A percentile compares a stretch with the other conserved stretches of the same genome.
phyloP scores from a whole-genome alignment of 1,140 invertebrate genomes.

The Coelopa frigida region DNA sequence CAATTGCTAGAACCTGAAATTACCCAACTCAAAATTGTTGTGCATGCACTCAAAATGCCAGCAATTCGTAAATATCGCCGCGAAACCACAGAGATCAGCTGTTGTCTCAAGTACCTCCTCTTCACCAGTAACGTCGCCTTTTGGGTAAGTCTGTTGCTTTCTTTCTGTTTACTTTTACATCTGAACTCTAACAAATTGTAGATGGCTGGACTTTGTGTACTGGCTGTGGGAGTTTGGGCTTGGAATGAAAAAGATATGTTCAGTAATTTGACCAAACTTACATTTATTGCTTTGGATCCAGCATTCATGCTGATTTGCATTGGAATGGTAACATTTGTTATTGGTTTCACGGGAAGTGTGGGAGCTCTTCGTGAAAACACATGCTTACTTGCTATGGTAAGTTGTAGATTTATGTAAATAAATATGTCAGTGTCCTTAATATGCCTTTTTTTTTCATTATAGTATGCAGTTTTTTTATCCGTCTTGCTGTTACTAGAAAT shows the following conservation, averaged over 20 bases:
- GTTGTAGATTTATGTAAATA: conserved; percentile 23
- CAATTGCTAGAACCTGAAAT: too few species aligned
- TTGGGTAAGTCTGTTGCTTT: conserved; percentile 66
- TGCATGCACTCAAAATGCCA: conserved; percentile 31
- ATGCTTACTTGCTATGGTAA: conserved; percentile 78
- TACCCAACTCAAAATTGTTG: too few species aligned
- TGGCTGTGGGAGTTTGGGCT: conserved; percentile 90
- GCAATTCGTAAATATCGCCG: conserved; percentile 65
- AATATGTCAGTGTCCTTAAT: not conserved
- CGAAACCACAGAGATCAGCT: conserved; percentile 90
- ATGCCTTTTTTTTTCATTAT: too few species aligned
- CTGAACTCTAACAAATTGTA: conserved; percentile 46
- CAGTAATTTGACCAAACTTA: conserved; percentile 81
- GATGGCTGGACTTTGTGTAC: conserved; percentile 76
- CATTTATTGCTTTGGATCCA: conserved; percentile 86
- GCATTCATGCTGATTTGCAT: conserved; percentile 91
- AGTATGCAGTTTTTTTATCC: conserved; percentile 91
- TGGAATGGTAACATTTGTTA: conserved; percentile 85
- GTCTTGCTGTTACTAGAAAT: conserved; percentile 84
- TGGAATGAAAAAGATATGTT: conserved; percentile 97
- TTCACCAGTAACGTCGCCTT: conserved; percentile 96
- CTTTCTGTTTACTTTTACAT: not conserved
- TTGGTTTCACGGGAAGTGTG: conserved; percentile 96
- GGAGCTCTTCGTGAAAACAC: conserved; percentile 87
- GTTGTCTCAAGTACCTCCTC: conserved; percentile 94